These are phyloP conservation scores for Leptestheria dahalacensis DNA, from an alignment of 1,140 invertebrate genomes.

Conservation along the genomic window DNA sequence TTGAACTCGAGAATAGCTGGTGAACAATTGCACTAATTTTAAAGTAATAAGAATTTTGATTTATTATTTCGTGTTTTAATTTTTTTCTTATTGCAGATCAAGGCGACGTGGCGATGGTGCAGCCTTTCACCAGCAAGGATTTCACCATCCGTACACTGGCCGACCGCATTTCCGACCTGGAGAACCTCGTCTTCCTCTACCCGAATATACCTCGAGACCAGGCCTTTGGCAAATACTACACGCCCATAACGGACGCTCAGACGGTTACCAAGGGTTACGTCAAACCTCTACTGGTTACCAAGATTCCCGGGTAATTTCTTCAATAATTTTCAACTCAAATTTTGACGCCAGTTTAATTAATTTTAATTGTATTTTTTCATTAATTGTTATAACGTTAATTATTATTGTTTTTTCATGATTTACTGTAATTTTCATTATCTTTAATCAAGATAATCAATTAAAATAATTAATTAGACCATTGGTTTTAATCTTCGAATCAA, in stretches of 20 bases:
- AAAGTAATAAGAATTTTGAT: background rate
- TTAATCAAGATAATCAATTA: no score
- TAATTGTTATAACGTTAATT: no score
- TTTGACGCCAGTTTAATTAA: no score
- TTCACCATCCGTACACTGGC: slow-evolving; percentile 76
- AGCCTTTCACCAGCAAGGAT: slow-evolving; percentile 85
- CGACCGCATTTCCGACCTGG: slow-evolving; percentile 74
- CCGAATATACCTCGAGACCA: slow-evolving; percentile 73
- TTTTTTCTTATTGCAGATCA: slow-evolving; percentile 33
- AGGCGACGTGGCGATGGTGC: slow-evolving; percentile 63
- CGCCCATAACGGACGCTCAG: slow-evolving; percentile 51
- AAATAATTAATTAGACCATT: no score
- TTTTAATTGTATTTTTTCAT: no score
- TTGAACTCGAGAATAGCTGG: background rate
- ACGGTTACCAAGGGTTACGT: slow-evolving; percentile 68
- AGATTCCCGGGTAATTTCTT: slow-evolving; percentile 57
- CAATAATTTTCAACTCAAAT: no score
- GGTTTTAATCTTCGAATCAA: no score
- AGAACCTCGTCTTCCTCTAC: slow-evolving; percentile 65
- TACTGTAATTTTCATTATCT: no score
- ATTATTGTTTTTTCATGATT: no score
- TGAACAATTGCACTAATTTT: background rate
- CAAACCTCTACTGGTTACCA: slow-evolving; percentile 64
- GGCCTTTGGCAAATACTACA: slow-evolving; percentile 84
- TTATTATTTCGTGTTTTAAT: background rate